Evolutionary conservation across 2,888 invertebrate genomes (phyloP), one percentile per base, ranked within the genome.

Genomic region (Lissonota sp.): DNA sequence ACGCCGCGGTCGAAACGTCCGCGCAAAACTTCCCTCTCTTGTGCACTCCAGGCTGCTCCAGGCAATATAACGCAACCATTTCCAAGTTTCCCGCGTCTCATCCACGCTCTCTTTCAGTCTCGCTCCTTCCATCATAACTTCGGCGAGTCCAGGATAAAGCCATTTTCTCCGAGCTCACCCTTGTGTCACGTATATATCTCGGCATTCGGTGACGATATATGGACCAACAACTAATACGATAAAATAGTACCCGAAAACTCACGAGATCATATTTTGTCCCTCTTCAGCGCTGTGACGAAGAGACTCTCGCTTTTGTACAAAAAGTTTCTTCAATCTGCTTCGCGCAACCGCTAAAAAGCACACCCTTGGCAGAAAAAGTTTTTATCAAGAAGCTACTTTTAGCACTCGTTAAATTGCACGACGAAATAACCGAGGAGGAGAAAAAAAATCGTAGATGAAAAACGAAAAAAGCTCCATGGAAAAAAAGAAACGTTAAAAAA

Each of bases 31-130:
- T 57, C 53, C 64, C 72, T 46, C 75, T 53, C 49, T 26, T 49
- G 44, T 55, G 64, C 44, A 57, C 69, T 77, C 64, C 64, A 57
- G 46, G 73, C 81, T 39, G 51, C 69, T 77, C 64, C 64, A 57
- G 46, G 73, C 81, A 76, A 83, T 82, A 82, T 76, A 83, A 79
- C 79, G 70, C 79, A 63, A 77, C 46, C 73, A 63, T 80, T 78
- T 75, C 64, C 71, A 63, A 79, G 67, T 75, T 79, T 64, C 71
- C 14, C 3, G 10, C 40, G 26, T 75, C 75, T 72, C 58, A 49
- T 70, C 49, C 42, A 55, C 44, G 46, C 79, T 77, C n/a, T 70
- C 73, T 79, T 53, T 82, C 76, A 75, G 72, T 72, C 55, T 77
- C 73, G 58, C 66, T n/a, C 66, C 75, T 64, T 67, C 53, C 49